Evolutionary conservation across 2,888 invertebrate genomes (phyloP), one percentile per base, ranked within the genome.

Genomic region (Hartigia nigra): DNA sequence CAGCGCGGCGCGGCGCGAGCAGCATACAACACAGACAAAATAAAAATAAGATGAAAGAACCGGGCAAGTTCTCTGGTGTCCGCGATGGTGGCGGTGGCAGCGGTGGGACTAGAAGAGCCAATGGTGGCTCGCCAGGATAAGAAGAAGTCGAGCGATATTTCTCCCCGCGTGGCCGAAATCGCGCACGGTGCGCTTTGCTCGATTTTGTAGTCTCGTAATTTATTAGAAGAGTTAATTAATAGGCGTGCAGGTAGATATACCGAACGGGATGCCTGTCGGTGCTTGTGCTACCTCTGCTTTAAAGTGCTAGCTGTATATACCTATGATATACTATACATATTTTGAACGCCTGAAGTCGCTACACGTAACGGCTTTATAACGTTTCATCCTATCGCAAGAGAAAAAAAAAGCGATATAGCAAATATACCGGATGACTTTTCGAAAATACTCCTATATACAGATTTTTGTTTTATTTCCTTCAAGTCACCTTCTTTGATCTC

Each of bases 141-240:
- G 72, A 31, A 81, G 82, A 84, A 84, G 79, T 83, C 74, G 79
- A 81, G 81, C 83, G 79, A 85, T 83, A 85, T 82, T 81, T 85
- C 81, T 81, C 80, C 76, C 69, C 74, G 34, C 74, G 55, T 55
- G 23, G 23, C 55, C 55, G 55, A 55, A 55, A 55, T 55, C 55
- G 55, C 55, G 55, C 55, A 23, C 55, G 55, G 14, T 9, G 23
- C 55, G 55, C 55, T 55, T 55, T 55, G 55, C 55, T 55, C 55
- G 72, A 34, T 72, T 72, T 72, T 72, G 9, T 12, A 32, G 32
- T 12, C 72, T 31, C 31, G 79, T 76, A 85, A 89, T 90, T 90
- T 90, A 90, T 90, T 87, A 88, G 84, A 83, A 82, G 84, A 88
- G 87, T 87, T 89, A 89, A 90, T 90, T 90, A 89, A 90, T 89